Percentiles rank a stretch among this genome's conserved stretches.
Evolutionary conservation across 2,113 vertebrate species (phyloP).

Genomic region (Elanus axillaris): DNA sequence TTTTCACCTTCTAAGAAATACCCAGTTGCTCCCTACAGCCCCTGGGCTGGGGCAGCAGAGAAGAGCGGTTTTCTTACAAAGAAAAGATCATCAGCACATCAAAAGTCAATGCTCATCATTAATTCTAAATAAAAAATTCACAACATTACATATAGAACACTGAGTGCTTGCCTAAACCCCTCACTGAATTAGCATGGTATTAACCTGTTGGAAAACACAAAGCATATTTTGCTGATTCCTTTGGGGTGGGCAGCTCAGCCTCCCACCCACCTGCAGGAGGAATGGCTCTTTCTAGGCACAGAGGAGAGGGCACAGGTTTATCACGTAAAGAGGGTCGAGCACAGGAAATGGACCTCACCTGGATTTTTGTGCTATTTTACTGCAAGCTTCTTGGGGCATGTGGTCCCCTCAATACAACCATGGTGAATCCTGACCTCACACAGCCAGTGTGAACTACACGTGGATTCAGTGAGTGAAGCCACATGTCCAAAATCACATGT

Average conservation of each 20-base stretch:
- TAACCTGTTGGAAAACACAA: not conserved
- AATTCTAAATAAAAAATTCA: not conserved
- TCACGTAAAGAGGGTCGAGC: not conserved
- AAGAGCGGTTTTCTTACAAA: not conserved
- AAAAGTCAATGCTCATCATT: not conserved
- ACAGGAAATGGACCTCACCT: not conserved
- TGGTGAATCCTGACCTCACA: not conserved
- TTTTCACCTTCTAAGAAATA: not conserved
- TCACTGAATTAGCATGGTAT: not conserved
- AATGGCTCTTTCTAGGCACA: not conserved
- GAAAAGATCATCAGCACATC: not conserved
- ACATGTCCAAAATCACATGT: conserved; percentile 3
- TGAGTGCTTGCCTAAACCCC: not conserved
- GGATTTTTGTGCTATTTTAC: not conserved
- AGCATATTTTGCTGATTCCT: not conserved
- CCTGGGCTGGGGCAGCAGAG: not conserved
- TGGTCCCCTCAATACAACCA: not conserved
- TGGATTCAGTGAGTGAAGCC: not conserved
- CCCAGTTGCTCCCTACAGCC: not conserved
- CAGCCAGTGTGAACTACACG: not conserved
- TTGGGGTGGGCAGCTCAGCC: not conserved
- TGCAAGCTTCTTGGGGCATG: not conserved
- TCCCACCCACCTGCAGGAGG: not conserved
- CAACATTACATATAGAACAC: not conserved
- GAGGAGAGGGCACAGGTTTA: not conserved